These are phyloP conservation scores for Anoplius nigerrimus DNA, from an alignment of 2,888 invertebrate genomes.

Conservation along the genomic window DNA sequence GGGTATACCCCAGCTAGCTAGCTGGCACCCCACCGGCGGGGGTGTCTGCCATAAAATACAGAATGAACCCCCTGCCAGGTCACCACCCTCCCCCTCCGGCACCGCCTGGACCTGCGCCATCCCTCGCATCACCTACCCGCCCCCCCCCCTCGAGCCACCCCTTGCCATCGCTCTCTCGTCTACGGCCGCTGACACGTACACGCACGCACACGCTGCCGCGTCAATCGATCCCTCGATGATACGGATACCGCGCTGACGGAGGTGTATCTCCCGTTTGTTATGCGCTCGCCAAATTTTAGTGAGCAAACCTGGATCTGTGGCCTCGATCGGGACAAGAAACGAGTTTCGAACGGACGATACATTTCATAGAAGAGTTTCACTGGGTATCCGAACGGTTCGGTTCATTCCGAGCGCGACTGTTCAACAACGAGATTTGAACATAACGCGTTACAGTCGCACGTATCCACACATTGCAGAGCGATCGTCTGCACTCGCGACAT, in stretches of 20 bases:
- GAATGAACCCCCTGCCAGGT: conserved; percentile 65
- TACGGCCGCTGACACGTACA: conserved; percentile 34
- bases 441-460: no score
- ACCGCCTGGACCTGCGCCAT: conserved; percentile 13
- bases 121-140: conserved; percentile 13
- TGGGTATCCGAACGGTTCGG: no score
- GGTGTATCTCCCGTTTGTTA: neutral
- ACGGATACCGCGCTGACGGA: conserved; percentile 16
- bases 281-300: no score
- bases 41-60: conserved; percentile 70
- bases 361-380: no score
- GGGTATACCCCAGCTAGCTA: conserved; percentile 60
- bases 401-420: no score
- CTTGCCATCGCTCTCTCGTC: conserved; percentile 31
- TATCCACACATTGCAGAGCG: no score
- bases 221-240: conserved; percentile 51
- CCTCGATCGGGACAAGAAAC: no score
- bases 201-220: conserved; percentile 37
- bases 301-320: no score
- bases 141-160: conserved; percentile 22
- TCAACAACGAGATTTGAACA: no score
- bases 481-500: no score
- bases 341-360: no score
- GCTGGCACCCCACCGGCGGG: conserved; percentile 56
- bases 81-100: conserved; percentile 34